Conservation (phyloP, 2,113 vertebrate species). For the Sinosuthora webbiana region DNA sequence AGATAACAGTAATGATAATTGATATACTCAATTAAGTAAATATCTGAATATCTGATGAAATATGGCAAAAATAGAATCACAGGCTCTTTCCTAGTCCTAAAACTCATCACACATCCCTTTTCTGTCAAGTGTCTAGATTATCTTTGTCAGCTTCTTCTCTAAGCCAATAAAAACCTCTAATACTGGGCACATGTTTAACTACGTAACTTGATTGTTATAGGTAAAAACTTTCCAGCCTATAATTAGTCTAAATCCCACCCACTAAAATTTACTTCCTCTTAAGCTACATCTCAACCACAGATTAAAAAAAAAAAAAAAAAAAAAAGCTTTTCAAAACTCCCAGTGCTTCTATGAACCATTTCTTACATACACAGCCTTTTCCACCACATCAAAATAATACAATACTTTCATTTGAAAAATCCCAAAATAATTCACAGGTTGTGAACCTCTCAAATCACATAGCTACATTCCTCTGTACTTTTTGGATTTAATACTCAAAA, state of each 20-base stretch:
- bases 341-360: neutral
- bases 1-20: neutral
- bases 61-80: neutral
- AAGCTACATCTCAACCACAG: neutral
- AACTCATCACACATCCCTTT: neutral
- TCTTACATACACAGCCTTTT: neutral
- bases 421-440: neutral
- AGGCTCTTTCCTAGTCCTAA: neutral
- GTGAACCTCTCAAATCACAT: neutral
- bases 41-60: neutral
- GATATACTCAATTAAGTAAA: neutral
- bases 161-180: neutral
- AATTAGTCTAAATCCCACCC: neutral
- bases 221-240: neutral
- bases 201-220: neutral
- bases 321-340: neutral
- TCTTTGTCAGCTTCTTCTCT: neutral
- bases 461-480: neutral
- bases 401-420: neutral
- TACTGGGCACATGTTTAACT: neutral
- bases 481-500: neutral
- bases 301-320: neutral
- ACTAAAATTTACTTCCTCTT: neutral
- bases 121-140: neutral
- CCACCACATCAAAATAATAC: neutral